These are phyloP conservation scores for Turnix velox DNA, from an alignment of 2,113 vertebrate species.

Conservation along the genomic window DNA sequence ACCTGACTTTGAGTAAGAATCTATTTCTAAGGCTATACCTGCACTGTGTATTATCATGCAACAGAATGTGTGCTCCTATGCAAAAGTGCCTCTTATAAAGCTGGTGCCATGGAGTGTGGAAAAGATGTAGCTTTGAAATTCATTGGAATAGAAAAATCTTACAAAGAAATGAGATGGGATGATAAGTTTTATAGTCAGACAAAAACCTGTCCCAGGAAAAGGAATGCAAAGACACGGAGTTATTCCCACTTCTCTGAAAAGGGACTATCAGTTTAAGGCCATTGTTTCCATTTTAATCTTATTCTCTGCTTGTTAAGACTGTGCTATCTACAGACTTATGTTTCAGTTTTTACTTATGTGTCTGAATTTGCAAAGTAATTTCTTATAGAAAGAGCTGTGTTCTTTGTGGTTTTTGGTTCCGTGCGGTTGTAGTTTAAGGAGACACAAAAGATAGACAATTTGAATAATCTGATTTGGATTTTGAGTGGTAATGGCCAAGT, in stretches of 20 bases:
- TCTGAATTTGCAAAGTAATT: neutral
- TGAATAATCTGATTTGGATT: neutral
- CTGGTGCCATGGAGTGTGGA: accelerated
- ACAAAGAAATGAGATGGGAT: neutral
- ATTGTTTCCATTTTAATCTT: neutral
- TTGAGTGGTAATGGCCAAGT: neutral
- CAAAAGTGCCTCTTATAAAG: neutral
- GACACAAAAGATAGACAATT: neutral
- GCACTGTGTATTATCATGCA: neutral
- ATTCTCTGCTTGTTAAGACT: neutral
- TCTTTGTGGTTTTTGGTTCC: neutral
- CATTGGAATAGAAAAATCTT: neutral
- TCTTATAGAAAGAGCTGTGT: neutral
- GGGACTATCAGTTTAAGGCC: neutral
- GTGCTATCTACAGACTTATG: neutral
- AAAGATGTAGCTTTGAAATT: accelerated
- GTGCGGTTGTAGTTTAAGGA: neutral
- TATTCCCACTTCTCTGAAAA: neutral
- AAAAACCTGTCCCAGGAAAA: neutral
- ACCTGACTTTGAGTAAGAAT: neutral
- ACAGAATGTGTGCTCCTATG: neutral
- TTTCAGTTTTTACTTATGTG: neutral
- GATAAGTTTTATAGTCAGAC: neutral
- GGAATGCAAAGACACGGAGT: neutral
- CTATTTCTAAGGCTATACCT: neutral